Conservation (phyloP, 2,888 invertebrate genomes). For the Aleiodes leptofemur region DNA sequence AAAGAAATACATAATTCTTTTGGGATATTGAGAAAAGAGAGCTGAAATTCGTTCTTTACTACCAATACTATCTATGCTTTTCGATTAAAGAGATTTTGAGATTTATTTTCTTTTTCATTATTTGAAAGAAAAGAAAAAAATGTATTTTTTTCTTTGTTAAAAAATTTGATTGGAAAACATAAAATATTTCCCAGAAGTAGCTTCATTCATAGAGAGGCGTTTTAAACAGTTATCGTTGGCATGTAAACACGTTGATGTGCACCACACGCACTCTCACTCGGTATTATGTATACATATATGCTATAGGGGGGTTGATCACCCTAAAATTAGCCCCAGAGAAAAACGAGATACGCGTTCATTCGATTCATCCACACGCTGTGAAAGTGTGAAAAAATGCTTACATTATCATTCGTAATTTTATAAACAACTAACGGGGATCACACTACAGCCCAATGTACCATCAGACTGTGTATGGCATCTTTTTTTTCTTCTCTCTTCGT, state of each 20-base stretch:
- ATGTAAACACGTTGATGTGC: slow-evolving; percentile 34
- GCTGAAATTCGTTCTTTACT: neutral
- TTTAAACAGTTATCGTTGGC: slow-evolving; percentile 37
- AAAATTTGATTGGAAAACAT: neutral
- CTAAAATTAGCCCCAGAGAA: slow-evolving; percentile 74
- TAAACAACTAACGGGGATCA: slow-evolving; percentile 67
- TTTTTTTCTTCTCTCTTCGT: slow-evolving; percentile 45
- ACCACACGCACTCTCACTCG: slow-evolving; percentile 35
- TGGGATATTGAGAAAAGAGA: neutral
- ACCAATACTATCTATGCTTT: neutral
- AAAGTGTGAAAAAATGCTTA: slow-evolving; percentile 75
- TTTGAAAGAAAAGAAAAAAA: neutral
- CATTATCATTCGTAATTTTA: slow-evolving; percentile 75
- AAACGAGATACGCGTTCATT: slow-evolving; percentile 50
- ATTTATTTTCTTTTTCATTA: neutral
- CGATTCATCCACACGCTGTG: slow-evolving; percentile 63
- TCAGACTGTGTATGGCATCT: slow-evolving; percentile 37
- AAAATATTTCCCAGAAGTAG: slow-evolving; percentile 43
- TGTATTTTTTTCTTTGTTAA: neutral
- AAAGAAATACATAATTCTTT: neutral
- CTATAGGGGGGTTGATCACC: slow-evolving; percentile 69
- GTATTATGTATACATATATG: slow-evolving; percentile 18
- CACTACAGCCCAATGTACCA: slow-evolving; percentile 34
- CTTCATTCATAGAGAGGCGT: slow-evolving; percentile 42
- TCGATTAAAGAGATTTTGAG: neutral